A percentile compares a stretch with the other conserved stretches of the same genome.
Evolutionary conservation across 2,113 vertebrate genomes (phyloP).

Genomic region (Cheilinus undulatus): DNA sequence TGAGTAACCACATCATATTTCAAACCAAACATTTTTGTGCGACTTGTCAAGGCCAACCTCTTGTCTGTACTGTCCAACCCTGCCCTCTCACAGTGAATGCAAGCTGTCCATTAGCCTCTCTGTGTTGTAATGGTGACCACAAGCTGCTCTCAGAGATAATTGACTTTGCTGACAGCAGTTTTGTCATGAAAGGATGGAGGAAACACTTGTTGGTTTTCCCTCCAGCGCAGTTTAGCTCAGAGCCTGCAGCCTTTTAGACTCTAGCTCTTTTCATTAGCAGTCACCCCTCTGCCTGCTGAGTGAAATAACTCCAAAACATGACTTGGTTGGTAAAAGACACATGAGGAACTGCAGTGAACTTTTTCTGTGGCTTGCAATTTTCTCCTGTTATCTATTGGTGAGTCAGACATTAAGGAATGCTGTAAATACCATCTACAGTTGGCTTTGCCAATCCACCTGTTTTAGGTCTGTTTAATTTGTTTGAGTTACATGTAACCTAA

Average conservation of each 20-base stretch:
- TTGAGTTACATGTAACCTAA: too few relatives aligned
- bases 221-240: slow-evolving; percentile 43
- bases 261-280: slow-evolving; percentile 9
- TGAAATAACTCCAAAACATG: slow-evolving; percentile 37
- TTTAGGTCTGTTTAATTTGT: too few relatives aligned
- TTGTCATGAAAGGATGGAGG: slow-evolving; percentile 51
- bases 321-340: not conserved
- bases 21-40: slow-evolving; percentile 8
- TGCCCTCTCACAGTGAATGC: not conserved
- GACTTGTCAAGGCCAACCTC: slow-evolving; percentile 3
- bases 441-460: too few relatives aligned
- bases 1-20: slow-evolving; percentile 23
- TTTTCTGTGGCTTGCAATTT: not conserved
- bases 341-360: not conserved
- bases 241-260: slow-evolving; percentile 28
- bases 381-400: not conserved
- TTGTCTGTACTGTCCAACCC: slow-evolving; percentile 1
- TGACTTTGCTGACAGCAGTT: slow-evolving; percentile 56
- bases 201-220: slow-evolving; percentile 46
- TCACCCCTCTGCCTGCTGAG: slow-evolving; percentile 34
- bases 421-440: too few relatives aligned
- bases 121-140: slow-evolving; percentile 5
- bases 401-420: not conserved
- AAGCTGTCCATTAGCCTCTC: slow-evolving; percentile 35
- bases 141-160: slow-evolving; percentile 42